Base-by-base conservation (phyloP, 2,113 vertebrate genomes). In the Aleadryas rufinucha region DNA sequence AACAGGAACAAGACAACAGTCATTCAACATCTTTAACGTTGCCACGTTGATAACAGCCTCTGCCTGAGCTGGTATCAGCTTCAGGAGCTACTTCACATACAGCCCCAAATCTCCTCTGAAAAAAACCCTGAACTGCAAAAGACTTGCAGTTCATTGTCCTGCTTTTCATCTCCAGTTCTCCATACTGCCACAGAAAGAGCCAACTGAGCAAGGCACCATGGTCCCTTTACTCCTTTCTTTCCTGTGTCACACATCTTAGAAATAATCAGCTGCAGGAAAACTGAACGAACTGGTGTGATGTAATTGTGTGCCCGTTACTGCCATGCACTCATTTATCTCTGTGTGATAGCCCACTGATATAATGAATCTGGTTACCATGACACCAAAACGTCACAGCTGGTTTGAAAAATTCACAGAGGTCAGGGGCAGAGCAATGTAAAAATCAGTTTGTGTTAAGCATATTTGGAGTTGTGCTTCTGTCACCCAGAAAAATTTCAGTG, bases 251-350 rank as follows among this genome's bases (percentile, higher is more conserved):
- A 37, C 24, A 5, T 30, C n/a, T 49, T 33, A 59, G 41, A 81
- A 87, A 59, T 33, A 26, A 49, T 14, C 39, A 53, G 28, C 37
- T 84, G 54, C 85, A 93, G 56, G 47, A 71, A 90, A 89, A 56
- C 7, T 0, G 0, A 76, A 49, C 6, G 6, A 87, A 21, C 30
- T 28, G 35, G 3, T 49, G 66, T 66, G 82, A 54, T 5, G 16
- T 28, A 60, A 71, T 20, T 52, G 33, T n/a, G 19, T 24, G 33
- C 28, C 26, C 3, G 1, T 60, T 66, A 18, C 41, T 87, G 71
- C 49, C 70, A 44, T 13, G 16, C 12, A 18, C 4, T 57, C 65
- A 33, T 50, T 70, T 74, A n/a, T 78, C 27, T 24, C 30, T 18
- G 9, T 30, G 49, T 54, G 56, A 24, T 11, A 53, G 9, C n/a